Base-by-base conservation (phyloP, 1,140 invertebrate species). In the Nomia melanderi region DNA sequence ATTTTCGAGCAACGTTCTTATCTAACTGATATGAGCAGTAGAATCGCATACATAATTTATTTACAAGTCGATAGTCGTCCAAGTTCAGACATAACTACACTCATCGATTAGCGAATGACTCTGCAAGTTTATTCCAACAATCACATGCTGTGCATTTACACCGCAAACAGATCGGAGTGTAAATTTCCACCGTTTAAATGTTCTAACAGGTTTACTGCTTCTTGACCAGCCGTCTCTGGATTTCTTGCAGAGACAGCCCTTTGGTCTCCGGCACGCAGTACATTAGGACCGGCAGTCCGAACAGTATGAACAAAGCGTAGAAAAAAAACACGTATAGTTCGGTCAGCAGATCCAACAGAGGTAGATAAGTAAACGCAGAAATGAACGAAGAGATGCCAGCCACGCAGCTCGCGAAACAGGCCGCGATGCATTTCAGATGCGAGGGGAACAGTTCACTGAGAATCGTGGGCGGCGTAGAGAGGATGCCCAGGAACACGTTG, bases 311-410 rank as follows among this genome's bases (percentile, higher is more conserved):
- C 20, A 60, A 27, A n/a, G 53, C 81, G 54, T 98, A 98, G 20
- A 95, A 89, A 92, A 94, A 95, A 90, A 96, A 97, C 54, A 95
- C 93, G 67, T 94, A 94, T 88, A 96, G 94, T 31, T 95, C 94
- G 20, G 94, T 94, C 27, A 96, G 92, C 3, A 90, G 76, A 81
- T 94, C 92, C 39, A 93, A 89, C 70, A 96, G 90, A 1, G 94
- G 92, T 87, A 95, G 93, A 91, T 96, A 97, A 78, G 96, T 94
- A 83, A 95, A 95, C 25, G 96, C 96, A n/a, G 96, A 93, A 4
- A 96, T 88, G 78, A 97, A 97, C 62, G 95, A 95, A 70, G 94
- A 94, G 1, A 95, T 79, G 86, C 95, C 96, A 41, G 95, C 95
- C 74, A 94, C 94, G 64, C 95, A 93, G 65, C 96, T 95, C 1